Percentiles rank a stretch among this genome's conserved stretches.
Evolutionary conservation across 2,797 vertebrate genomes (phyloP).

Genomic region (Taeniopygia guttata): DNA sequence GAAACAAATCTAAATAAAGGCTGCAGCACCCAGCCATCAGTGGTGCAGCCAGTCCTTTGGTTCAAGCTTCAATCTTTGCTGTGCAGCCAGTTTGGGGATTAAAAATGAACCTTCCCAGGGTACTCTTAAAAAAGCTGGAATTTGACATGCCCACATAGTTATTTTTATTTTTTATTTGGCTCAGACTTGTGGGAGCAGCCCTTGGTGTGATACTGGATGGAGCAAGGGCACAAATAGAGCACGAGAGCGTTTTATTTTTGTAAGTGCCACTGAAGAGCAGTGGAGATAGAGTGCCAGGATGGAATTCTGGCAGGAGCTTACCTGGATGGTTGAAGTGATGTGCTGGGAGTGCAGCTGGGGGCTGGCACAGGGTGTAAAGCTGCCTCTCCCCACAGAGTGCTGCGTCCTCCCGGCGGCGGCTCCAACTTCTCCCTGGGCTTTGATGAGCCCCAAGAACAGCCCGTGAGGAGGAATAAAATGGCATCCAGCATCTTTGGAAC

Average conservation of each 20-base stretch:
- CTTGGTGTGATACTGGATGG: background rate
- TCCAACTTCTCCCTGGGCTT: slow-evolving; percentile 91
- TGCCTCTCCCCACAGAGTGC: slow-evolving; percentile 76
- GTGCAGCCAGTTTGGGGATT: background rate
- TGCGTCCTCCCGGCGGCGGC: slow-evolving; percentile 92
- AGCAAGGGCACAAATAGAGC: background rate
- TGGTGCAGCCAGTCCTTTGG: background rate
- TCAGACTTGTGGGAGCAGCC: background rate
- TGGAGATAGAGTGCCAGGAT: background rate
- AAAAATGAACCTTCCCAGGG: background rate
- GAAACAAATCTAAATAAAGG: background rate
- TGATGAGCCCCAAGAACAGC: slow-evolving; percentile 85
- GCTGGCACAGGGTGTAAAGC: background rate
- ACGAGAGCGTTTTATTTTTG: background rate
- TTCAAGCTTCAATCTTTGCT: background rate
- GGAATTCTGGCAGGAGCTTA: background rate
- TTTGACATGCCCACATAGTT: background rate
- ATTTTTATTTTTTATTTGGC: background rate
- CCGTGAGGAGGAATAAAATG: slow-evolving; percentile 89
- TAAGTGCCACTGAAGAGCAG: background rate
- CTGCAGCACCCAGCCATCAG: background rate
- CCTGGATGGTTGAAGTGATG: background rate
- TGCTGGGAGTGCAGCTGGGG: background rate
- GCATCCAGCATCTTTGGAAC: slow-evolving; percentile 94
- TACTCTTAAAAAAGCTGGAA: background rate